These are phyloP conservation scores for Colletes gigas DNA, from an alignment of 1,140 invertebrate species.

Conservation along the genomic window DNA sequence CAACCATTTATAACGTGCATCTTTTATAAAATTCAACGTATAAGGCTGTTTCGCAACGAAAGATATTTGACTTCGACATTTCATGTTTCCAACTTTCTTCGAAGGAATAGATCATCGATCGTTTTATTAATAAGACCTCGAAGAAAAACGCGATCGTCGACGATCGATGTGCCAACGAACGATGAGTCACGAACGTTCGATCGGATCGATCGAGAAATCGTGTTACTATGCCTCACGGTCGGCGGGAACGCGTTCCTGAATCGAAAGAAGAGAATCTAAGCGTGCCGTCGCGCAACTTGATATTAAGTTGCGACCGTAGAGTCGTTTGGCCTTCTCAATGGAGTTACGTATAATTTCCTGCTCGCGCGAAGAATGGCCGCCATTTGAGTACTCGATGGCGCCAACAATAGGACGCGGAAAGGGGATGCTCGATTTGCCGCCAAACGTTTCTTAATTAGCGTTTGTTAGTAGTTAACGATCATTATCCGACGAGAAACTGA, in stretches of 20 bases:
- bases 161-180: slow-evolving; percentile 33
- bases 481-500: neutral
- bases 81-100: neutral
- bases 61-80: neutral
- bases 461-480: slow-evolving; percentile 5
- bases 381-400: neutral
- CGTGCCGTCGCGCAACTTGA: slow-evolving; percentile 24
- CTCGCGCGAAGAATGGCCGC: neutral
- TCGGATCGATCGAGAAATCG: slow-evolving; percentile 37
- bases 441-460: slow-evolving; percentile 14
- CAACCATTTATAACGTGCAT: too few species aligned
- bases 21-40: too few species aligned
- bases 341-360: slow-evolving; percentile 26
- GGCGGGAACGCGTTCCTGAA: slow-evolving; percentile 24
- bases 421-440: neutral
- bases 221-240: slow-evolving; percentile 41
- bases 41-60: too few species aligned
- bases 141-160: neutral
- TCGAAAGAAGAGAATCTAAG: slow-evolving; percentile 24
- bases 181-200: slow-evolving; percentile 38
- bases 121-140: neutral
- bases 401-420: neutral
- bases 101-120: neutral
- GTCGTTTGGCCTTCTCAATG: slow-evolving; percentile 27
- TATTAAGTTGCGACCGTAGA: slow-evolving; percentile 8